These are phyloP conservation scores for Idaea dimidiata DNA, from an alignment of 2,888 invertebrate genomes.

Conservation along the genomic window DNA sequence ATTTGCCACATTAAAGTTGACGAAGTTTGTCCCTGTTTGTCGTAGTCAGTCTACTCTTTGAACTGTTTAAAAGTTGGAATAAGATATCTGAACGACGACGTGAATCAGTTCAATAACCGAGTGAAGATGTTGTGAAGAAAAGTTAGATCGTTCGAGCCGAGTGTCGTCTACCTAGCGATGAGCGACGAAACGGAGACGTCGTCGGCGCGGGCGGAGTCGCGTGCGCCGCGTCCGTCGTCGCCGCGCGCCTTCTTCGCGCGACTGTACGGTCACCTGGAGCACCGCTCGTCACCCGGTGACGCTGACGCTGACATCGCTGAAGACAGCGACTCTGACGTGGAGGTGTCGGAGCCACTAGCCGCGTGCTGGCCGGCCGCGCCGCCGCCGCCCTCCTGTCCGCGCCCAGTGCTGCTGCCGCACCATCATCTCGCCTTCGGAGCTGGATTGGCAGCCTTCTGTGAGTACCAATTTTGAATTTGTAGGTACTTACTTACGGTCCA, in stretches of 20 bases:
- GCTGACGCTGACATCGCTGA: constrained; percentile 28
- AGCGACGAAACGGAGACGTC: constrained; percentile 36
- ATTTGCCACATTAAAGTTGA: too few relatives aligned
- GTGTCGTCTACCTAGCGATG: not conserved
- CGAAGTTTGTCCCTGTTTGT: too few relatives aligned
- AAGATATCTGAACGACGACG: not conserved
- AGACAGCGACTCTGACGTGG: constrained; percentile 63
- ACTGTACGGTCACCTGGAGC: constrained; percentile 86
- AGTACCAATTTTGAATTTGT: constrained; percentile 51
- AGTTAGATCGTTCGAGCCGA: not conserved
- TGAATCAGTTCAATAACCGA: not conserved
- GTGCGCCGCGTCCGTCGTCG: constrained; percentile 83
- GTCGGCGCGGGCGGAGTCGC: constrained; percentile 35
- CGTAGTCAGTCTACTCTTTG: too few relatives aligned
- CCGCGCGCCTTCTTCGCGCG: constrained; percentile 90
- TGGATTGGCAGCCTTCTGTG: constrained; percentile 80
- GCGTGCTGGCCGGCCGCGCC: constrained; percentile 63
- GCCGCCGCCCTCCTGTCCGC: constrained; percentile 67
- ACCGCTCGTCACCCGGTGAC: constrained; percentile 33
- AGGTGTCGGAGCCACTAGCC: constrained; percentile 43
- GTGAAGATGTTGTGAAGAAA: not conserved
- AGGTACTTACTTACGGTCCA: not conserved
- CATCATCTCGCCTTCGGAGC: constrained; percentile 82
- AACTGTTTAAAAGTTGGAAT: too few relatives aligned
- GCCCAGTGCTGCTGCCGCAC: constrained; percentile 67